These are phyloP conservation scores for Eupsilia transversa DNA, from an alignment of 2,888 invertebrate species.

Conservation along the genomic window DNA sequence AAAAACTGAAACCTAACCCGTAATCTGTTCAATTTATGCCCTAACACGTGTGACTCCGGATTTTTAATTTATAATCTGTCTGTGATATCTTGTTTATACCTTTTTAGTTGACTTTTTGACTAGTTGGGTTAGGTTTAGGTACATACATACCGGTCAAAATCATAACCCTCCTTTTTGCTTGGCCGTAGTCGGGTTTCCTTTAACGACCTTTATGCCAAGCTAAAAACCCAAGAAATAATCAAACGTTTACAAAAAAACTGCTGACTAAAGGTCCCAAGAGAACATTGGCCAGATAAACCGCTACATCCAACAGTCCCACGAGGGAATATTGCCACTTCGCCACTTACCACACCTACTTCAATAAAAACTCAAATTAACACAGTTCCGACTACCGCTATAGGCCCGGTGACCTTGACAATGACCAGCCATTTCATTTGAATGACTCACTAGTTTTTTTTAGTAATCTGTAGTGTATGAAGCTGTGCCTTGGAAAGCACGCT, in stretches of 20 bases:
- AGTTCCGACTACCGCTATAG: slow-evolving; percentile 55
- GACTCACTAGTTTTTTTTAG: slow-evolving; percentile 41
- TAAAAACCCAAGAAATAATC: too few relatives aligned
- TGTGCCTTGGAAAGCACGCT: neutral
- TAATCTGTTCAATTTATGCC: too few relatives aligned
- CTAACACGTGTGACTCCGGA: too few relatives aligned
- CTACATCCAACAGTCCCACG: neutral
- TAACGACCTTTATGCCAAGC: too few relatives aligned
- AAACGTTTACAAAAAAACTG: neutral
- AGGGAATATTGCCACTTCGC: slow-evolving; percentile 1
- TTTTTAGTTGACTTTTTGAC: too few relatives aligned
- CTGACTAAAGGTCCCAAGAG: neutral
- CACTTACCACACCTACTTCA: slow-evolving; percentile 4
- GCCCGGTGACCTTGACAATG: slow-evolving; percentile 58
- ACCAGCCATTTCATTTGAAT: slow-evolving; percentile 33
- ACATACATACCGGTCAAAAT: too few relatives aligned
- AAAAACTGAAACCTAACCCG: too few relatives aligned
- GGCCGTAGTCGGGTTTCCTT: neutral
- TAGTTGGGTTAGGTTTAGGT: too few relatives aligned
- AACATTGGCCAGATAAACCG: slow-evolving; percentile 11
- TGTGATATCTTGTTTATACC: too few relatives aligned
- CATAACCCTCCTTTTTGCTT: too few relatives aligned
- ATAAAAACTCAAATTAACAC: slow-evolving; percentile 54
- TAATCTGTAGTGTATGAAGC: too few relatives aligned
- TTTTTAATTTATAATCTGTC: too few relatives aligned